Evolutionary conservation across 2,797 vertebrate genomes (phyloP).

Genomic region (Microctenopoma stevenorrisi): DNA sequence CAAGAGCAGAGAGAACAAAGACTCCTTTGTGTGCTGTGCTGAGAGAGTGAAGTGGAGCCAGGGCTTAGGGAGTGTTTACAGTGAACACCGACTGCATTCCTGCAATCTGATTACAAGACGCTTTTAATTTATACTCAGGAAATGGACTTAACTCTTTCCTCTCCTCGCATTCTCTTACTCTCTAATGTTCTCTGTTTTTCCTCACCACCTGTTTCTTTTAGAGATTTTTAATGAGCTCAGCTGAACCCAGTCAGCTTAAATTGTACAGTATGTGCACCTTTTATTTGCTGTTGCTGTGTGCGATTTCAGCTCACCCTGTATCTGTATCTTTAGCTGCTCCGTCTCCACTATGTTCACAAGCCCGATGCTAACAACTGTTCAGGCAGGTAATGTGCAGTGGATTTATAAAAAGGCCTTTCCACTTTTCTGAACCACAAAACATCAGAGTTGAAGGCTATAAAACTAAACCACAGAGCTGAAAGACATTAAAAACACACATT

Average conservation of each 20-base stretch:
- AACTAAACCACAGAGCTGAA: too few species aligned
- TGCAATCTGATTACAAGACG: constrained; percentile 87
- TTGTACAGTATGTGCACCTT: constrained; percentile 20
- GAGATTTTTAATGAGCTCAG: constrained; percentile 45
- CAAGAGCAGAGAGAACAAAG: constrained; percentile 87
- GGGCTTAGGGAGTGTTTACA: constrained; percentile 87
- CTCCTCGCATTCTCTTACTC: constrained; percentile 52
- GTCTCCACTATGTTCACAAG: neutral
- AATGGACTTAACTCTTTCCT: constrained; percentile 85
- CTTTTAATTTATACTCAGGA: constrained; percentile 88
- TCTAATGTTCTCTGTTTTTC: constrained; percentile 53
- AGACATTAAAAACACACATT: too few species aligned
- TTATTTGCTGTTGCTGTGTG: constrained; percentile 3
- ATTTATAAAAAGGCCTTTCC: too few species aligned
- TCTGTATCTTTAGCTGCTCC: neutral
- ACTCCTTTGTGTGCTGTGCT: constrained; percentile 84
- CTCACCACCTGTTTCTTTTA: constrained; percentile 22
- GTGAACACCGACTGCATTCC: constrained; percentile 88
- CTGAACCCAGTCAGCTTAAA: constrained; percentile 24
- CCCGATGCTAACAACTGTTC: too few species aligned
- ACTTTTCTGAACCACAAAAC: too few species aligned
- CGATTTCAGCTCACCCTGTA: neutral
- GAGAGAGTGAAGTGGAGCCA: constrained; percentile 85
- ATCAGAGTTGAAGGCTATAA: too few species aligned
- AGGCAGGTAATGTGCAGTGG: too few species aligned